phyloP scores from a whole-genome alignment of 2,113 vertebrate genomes.

The Cyanoderma ruficeps region DNA sequence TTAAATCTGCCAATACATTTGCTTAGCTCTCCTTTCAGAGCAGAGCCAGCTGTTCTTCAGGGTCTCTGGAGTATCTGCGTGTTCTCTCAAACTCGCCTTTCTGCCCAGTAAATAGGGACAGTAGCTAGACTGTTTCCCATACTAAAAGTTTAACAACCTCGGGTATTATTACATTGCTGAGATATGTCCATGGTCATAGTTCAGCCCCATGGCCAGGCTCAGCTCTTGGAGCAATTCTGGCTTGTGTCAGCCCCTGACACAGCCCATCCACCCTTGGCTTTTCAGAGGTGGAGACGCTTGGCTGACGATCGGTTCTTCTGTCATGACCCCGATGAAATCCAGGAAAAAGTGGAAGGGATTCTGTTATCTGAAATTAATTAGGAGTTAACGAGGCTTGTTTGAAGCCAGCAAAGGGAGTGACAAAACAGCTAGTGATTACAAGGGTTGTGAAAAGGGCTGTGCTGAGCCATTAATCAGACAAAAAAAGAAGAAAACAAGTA shows the following conservation, averaged over 20 bases:
- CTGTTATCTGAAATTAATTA: background rate
- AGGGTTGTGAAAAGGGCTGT: background rate
- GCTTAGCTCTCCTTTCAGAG: constrained; percentile 16
- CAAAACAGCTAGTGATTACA: background rate
- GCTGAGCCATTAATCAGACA: background rate
- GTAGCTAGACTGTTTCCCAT: background rate
- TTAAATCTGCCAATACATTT: constrained; percentile 37
- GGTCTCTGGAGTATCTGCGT: background rate
- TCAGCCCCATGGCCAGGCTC: background rate
- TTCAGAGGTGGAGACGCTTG: background rate
- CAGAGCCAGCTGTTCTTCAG: constrained; percentile 10
- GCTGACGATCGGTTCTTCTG: background rate
- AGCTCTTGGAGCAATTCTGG: background rate
- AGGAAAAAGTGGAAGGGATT: background rate
- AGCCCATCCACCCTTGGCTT: background rate
- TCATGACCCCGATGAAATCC: background rate
- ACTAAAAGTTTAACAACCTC: background rate
- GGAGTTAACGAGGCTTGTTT: background rate
- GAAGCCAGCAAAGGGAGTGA: background rate
- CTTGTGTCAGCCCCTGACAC: background rate
- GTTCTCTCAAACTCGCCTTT: background rate
- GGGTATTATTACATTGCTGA: background rate
- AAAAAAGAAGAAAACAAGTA: background rate
- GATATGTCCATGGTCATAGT: background rate
- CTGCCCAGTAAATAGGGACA: background rate